Evolutionary conservation across 2,113 vertebrate genomes (phyloP), one percentile per base, ranked within the genome.

Genomic region (Origma solitaria): DNA sequence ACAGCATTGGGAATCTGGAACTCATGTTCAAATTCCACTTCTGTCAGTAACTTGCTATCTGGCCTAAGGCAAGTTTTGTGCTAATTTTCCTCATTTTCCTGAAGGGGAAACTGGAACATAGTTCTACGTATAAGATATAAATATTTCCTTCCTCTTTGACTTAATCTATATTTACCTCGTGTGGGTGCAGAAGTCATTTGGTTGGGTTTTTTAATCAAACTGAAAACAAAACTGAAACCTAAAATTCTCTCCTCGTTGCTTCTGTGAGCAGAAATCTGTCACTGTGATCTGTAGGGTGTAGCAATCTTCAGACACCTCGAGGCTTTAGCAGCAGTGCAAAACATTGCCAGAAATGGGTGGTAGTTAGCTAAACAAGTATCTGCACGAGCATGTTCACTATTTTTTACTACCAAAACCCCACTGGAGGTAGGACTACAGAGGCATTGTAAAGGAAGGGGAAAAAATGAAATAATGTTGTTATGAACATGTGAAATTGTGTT

Each of bases 11-110:
- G 83, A 81, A 91, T 92, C 61, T 92, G 92, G 54, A 95, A 73
- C 45, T 93, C 35, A 10, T 83, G 35, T 94, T 91, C 69, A 76
- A 84, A 92, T 92, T 86, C 56, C n/a, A 71, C 31, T 94, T 92
- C 60, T 89, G 49, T 95, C 94, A 95, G 73, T 95, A 92, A 89
- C 81, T 96, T 95, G 77, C 81, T 69, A 6, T 82, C 37, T 92
- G 72, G 65, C 78, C 73, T 91, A 84, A 91, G 61, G 95, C 92
- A 75, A 94, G 49, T 91, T 93, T 66, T 92, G 40, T 81, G 80
- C 83, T 82, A 47, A 64, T 96, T 84, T 89, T 82, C 40, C 37
- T 78, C 56, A 37, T 56, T 89, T 80, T 87, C 42, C 69, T 53
- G 61, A 91, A 91, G 78, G 37, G 73, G 57, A 96, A 94, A 70